These are phyloP conservation scores for Cladopsammia gracilis DNA, from an alignment of 64 coral and sea anemone species.

Conservation along the genomic window DNA sequence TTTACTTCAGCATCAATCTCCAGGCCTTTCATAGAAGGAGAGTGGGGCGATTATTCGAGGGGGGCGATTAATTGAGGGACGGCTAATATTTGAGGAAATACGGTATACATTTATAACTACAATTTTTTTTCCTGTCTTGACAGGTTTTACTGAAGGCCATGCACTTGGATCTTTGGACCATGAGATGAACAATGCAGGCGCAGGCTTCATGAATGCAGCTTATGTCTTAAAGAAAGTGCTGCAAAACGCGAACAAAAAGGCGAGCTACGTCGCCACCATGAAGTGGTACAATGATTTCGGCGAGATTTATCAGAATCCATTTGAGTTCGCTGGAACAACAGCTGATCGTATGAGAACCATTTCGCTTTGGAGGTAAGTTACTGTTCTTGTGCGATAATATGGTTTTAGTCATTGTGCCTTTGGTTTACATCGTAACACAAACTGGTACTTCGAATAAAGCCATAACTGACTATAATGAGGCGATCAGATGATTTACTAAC, in stretches of 20 bases:
- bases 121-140: not conserved
- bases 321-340: conserved; percentile 62
- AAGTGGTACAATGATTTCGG: conserved; percentile 58
- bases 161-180: conserved; percentile 61
- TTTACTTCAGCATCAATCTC: no score
- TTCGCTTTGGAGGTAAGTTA: conserved; percentile 6
- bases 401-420: no score
- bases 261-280: conserved; percentile 13
- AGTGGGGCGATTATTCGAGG: no score
- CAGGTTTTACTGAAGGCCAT: conserved; percentile 60
- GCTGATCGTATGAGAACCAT: conserved; percentile 66
- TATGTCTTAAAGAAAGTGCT: conserved; percentile 40
- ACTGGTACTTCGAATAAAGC: no score
- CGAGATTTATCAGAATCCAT: conserved; percentile 45
- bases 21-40: no score
- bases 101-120: no score
- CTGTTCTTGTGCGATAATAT: no score
- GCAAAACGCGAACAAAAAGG: not conserved
- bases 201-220: conserved; percentile 38
- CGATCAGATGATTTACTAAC: no score
- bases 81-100: no score
- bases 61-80: no score
- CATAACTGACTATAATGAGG: no score
- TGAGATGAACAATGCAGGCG: conserved; percentile 51
- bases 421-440: no score